Conservation (phyloP, 37 sponge, comb jelly and placozoan species). For the Dysidea cf. avara region DNA sequence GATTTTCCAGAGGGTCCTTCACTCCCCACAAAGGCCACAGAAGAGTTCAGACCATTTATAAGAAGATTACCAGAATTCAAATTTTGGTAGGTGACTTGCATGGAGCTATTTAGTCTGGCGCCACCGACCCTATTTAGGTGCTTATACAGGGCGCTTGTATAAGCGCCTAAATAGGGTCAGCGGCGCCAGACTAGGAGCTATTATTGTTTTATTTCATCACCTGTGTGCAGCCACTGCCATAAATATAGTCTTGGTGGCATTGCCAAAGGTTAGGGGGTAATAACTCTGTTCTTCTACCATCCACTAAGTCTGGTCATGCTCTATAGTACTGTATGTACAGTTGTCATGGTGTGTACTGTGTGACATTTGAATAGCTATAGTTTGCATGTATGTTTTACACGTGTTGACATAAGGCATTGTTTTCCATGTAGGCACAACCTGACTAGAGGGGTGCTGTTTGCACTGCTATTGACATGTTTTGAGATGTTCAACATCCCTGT, state of each 20-base stretch:
- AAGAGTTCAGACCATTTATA: slow-evolving; percentile 95
- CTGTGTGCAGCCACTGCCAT: not conserved
- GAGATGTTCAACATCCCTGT: slow-evolving; percentile 89
- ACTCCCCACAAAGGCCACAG: slow-evolving; percentile 74
- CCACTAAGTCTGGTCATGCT: too few relatives aligned
- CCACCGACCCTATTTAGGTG: too few relatives aligned
- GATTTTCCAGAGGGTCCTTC: slow-evolving; percentile 69
- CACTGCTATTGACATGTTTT: slow-evolving; percentile 78
- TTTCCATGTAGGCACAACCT: slow-evolving; percentile 45
- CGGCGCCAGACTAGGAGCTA: not conserved
- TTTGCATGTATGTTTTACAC: too few relatives aligned
- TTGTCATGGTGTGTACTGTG: too few relatives aligned
- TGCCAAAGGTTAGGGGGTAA: too few relatives aligned
- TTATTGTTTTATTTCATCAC: too few relatives aligned
- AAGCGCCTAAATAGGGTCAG: too few relatives aligned
- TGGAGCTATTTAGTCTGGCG: not conserved
- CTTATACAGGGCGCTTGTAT: too few relatives aligned
- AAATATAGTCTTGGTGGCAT: not conserved
- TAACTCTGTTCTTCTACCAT: too few relatives aligned
- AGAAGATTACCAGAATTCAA: slow-evolving; percentile 93
- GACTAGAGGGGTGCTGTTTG: slow-evolving; percentile 68
- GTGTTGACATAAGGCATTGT: too few relatives aligned
- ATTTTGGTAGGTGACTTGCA: slow-evolving; percentile 71
- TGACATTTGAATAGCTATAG: too few relatives aligned
- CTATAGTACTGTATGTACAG: too few relatives aligned